A percentile compares a stretch with the other conserved stretches of the same genome.
These are phyloP conservation scores for Climacteris rufus DNA, from an alignment of 2,113 vertebrate genomes.

Conservation along the genomic window DNA sequence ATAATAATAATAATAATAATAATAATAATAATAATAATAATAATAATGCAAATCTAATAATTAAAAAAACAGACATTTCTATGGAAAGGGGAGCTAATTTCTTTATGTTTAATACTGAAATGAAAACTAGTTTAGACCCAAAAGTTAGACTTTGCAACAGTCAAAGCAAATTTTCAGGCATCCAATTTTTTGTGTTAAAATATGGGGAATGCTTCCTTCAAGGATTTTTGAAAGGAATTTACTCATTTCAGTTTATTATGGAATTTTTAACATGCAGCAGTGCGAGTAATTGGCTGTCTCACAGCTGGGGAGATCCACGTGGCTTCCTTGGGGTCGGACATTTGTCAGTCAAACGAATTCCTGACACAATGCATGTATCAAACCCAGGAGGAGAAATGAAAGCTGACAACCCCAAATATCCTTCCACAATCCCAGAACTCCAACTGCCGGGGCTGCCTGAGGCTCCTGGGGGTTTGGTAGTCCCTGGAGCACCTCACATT, in stretches of 20 bases:
- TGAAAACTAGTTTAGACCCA: not conserved
- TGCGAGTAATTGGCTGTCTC: rapidly evolving
- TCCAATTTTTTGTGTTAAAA: not conserved
- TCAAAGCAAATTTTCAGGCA: not conserved
- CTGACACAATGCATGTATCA: not conserved
- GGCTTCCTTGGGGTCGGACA: not conserved
- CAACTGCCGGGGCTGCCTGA: not conserved
- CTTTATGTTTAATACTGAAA: not conserved
- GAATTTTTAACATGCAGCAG: not conserved
- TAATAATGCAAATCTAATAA: not conserved
- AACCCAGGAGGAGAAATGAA: not conserved
- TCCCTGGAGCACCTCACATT: not conserved
- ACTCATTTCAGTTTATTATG: not conserved
- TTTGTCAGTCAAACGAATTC: not conserved
- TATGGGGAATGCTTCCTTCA: rapidly evolving
- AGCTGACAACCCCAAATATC: not conserved
- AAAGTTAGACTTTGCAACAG: not conserved
- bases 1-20: not conserved
- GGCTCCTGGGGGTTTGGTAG: not conserved
- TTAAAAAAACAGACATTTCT: not conserved
- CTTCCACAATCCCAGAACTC: not conserved
- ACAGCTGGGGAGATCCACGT: not conserved
- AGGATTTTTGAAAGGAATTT: not conserved
- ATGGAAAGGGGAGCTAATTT: not conserved
- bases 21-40: no score